Evolutionary conservation across 1,140 invertebrate genomes (phyloP).

Genomic region (Zaprionus gabonicus): DNA sequence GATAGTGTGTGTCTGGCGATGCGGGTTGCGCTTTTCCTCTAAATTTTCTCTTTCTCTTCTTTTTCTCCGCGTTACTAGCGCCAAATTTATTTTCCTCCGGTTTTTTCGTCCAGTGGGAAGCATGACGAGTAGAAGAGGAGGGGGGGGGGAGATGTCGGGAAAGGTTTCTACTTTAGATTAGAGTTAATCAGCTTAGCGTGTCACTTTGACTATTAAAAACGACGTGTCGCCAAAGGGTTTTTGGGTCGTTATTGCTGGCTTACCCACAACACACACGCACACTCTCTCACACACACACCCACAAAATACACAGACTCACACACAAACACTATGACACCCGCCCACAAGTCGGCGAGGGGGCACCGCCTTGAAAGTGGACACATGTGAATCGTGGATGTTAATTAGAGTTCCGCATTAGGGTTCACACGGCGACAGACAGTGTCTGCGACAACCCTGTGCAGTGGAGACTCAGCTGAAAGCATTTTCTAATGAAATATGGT

Average conservation of each 20-base stretch:
- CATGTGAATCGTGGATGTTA: conserved; percentile 38
- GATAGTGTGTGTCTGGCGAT: conserved; percentile 27
- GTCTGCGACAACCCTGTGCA: conserved; percentile 2
- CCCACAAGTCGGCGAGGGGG: background rate
- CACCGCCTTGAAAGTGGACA: conserved; percentile 21
- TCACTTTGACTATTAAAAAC: conserved; percentile 76
- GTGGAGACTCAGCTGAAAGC: background rate
- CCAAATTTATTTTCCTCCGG: conserved; percentile 24
- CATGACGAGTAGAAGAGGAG: background rate
- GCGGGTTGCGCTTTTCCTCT: conserved; percentile 48
- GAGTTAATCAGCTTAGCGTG: conserved; percentile 80
- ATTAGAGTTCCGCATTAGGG: conserved; percentile 43
- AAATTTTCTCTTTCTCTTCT: conserved; percentile 10
- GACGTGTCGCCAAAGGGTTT: conserved; percentile 64
- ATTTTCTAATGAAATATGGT: background rate
- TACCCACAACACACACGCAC: conserved; percentile 21
- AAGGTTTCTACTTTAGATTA: conserved; percentile 63
- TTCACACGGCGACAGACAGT: conserved; percentile 31
- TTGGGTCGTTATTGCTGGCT: conserved; percentile 40
- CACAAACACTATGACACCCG: background rate
- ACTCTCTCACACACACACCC: background rate
- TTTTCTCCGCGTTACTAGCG: conserved; percentile 11
- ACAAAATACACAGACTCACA: too few relatives aligned
- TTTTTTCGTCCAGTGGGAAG: conserved; percentile 18
- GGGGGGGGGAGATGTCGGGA: background rate